Evolutionary conservation across 2,113 vertebrate species (phyloP).

Genomic region (Nyctereutes procyonoides): DNA sequence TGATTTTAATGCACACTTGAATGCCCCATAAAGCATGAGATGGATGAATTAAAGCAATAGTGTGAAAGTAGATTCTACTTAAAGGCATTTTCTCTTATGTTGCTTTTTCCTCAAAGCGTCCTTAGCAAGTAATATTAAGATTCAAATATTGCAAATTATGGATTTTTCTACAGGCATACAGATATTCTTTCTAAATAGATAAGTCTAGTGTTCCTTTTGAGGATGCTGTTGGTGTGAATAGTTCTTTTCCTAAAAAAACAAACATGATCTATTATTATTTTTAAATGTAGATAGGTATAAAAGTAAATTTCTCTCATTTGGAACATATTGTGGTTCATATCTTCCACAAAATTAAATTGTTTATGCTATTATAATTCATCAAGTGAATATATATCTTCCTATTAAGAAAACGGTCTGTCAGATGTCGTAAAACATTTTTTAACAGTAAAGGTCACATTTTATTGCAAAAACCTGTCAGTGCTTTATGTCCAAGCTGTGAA

Average conservation of each 20-base stretch:
- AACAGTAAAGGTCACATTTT: slow-evolving; percentile 78
- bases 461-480: slow-evolving; percentile 77
- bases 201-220: not conserved
- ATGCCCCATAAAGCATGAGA: slow-evolving; percentile 36
- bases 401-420: slow-evolving; percentile 74
- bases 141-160: not conserved
- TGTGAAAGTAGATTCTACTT: slow-evolving; percentile 31
- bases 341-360: slow-evolving; percentile 59
- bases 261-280: not conserved
- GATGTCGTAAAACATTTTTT: slow-evolving; percentile 75
- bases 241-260: not conserved
- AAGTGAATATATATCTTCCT: slow-evolving; percentile 67
- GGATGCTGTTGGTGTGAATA: not conserved
- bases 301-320: slow-evolving; percentile 32
- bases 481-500: slow-evolving; percentile 78
- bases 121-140: slow-evolving; percentile 34
- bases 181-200: slow-evolving; percentile 33
- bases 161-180: not conserved
- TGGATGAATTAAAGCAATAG: slow-evolving; percentile 56
- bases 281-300: not conserved
- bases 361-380: slow-evolving; percentile 72
- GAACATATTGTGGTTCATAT: slow-evolving; percentile 37
- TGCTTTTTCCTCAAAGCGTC: slow-evolving; percentile 55
- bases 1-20: slow-evolving; percentile 59
- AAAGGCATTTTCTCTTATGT: slow-evolving; percentile 50